These are phyloP conservation scores for Nothoprocta pentlandii DNA, from an alignment of 2,113 vertebrate species.

Conservation along the genomic window DNA sequence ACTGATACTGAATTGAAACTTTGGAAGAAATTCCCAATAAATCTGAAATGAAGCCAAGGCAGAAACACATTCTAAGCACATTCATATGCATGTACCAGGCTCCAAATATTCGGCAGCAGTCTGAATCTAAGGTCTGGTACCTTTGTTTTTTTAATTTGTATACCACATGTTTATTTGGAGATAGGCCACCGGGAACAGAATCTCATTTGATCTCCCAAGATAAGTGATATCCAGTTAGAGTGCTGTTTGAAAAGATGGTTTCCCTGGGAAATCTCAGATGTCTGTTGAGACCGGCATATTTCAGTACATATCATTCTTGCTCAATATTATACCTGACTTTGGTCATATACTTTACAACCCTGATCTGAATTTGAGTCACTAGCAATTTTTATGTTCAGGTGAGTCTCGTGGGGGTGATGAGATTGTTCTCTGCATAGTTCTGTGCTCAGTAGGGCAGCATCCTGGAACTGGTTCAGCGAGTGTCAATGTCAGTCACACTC, in stretches of 20 bases:
- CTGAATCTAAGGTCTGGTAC: slow-evolving; percentile 32
- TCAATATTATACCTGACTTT: slow-evolving; percentile 13
- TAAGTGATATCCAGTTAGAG: slow-evolving; percentile 17
- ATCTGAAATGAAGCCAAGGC: slow-evolving; percentile 37
- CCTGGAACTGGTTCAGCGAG: background rate
- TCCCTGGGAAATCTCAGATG: slow-evolving; percentile 22
- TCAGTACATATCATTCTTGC: background rate
- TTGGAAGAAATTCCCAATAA: slow-evolving; percentile 50
- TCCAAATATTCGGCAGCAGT: background rate
- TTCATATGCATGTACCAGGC: slow-evolving; percentile 42
- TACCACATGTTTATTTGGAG: slow-evolving; percentile 43
- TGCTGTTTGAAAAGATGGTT: slow-evolving; percentile 13
- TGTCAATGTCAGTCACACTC: slow-evolving; percentile 43
- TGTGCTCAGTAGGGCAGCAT: background rate
- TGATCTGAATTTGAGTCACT: slow-evolving; percentile 16
- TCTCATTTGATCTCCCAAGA: slow-evolving; percentile 41
- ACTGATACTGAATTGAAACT: slow-evolving; percentile 55
- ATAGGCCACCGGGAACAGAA: slow-evolving; percentile 6
- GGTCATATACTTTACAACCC: background rate
- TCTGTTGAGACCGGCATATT: background rate
- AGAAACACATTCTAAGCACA: slow-evolving; percentile 49
- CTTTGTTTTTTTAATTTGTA: slow-evolving; percentile 32
- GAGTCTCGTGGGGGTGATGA: background rate
- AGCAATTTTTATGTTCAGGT: background rate
- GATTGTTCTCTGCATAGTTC: background rate